Evolutionary conservation across 2,797 vertebrate genomes (phyloP), one percentile per base, ranked within the genome.

Genomic region (Anguilla marmorata): DNA sequence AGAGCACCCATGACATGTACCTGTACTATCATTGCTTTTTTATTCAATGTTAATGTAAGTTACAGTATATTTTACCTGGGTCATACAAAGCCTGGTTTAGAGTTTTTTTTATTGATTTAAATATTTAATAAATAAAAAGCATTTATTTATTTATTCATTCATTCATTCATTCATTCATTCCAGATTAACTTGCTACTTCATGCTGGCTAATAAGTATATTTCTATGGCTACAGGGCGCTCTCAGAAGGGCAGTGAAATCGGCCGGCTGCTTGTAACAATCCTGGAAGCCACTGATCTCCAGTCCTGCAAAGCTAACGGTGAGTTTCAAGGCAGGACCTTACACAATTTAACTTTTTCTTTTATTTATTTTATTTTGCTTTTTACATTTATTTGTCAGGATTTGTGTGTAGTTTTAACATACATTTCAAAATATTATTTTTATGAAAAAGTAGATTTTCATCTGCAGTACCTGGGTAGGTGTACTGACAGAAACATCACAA

Each of bases 261-360:
- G 99, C 76, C 95, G 98, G 86, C 95, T 99, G 90, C 96, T 98
- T 54, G 98, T 99, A 89, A 97, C 97, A 0, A 95, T 99, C 92
- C 96, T 98, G 87, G 99, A 99, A 91, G 98, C 97, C 4, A 97
- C 96, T 0, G 98, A 99, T 88, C 93, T 99, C 0, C 99, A 98
- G 93, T 95, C 98, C 37, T 96, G 94, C 90, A 99, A 98, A 93
- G 94, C 97, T 52, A 99, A 98, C 0, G 98, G 99, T 99, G 90
- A 95, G 91, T 87, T 21, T 82, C 60, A 82, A 6, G n/a, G 24
- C 48, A 48, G 24, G 16, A 12, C 66, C 21, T n/a, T 83, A 87
- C 87, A 83, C 33, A 56, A n/a, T 76, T 85, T 45, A 0, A 11
- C 45, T 50, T 45, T 76, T 30, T 50, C 30, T 48, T 54, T 45